Evolutionary conservation across 1,140 invertebrate genomes (phyloP), one percentile per base, ranked within the genome.

Genomic region (Ceratosolen fusciceps): DNA sequence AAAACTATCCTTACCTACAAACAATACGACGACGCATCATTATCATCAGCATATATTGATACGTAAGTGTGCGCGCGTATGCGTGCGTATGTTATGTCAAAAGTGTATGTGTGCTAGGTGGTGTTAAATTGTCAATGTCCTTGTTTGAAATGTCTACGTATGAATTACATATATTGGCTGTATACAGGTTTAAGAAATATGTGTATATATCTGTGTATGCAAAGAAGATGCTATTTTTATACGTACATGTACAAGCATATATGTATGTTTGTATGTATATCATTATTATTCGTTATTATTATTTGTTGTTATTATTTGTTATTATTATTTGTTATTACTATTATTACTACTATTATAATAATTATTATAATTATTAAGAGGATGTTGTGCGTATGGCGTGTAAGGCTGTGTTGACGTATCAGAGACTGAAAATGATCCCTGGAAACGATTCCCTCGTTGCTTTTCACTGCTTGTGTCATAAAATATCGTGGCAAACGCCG

Each of bases 81-180:
- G 39, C 39, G 39, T 43, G 12, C 12, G 39, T 12, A 12, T 43
- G 39, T 74, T n/a, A n/a, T n/a, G n/a, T n/a, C 73, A 37, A 80
- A 83, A 87, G 80, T 90, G 83, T 84, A 88, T 89, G 86, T 88
- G 83, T 89, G 88, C 85, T 89, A 88, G 80, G 85, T 84, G 82
- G 86, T 86, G 84, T 89, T 87, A 82, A 89, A 86, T 87, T 85
- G 86, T 88, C 83, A 82, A 86, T 89, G 87, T 88, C 87, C 83
- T 87, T 87, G 84, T 84, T n/a, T n/a, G n/a, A n/a, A n/a, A 79
- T 74, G 77, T 77, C 68, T 80, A 82, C 81, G 58, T 83, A 81
- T 82, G 60, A 21, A 71, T 82, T 83, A 73, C 80, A 52, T 83
- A 80, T 84, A 86, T 84, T 85, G 84, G 84, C 84, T 49, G 19